Percentiles rank a stretch among this genome's conserved stretches.
Evolutionary conservation across 92 coral and sea anemone genomes (phyloP).

Genomic region (Umimayanthus chanpuru): DNA sequence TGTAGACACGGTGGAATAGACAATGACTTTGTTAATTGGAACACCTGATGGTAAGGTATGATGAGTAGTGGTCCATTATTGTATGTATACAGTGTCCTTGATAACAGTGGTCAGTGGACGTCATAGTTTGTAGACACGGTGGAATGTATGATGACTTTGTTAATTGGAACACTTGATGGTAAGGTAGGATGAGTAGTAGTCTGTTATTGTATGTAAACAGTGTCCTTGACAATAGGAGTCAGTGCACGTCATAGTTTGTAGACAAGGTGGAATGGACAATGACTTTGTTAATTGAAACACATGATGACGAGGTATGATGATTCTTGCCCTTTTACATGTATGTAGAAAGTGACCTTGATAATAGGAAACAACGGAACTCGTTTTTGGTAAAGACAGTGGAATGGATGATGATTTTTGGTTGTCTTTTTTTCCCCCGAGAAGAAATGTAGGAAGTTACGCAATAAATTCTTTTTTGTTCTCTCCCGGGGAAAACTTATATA

Average conservation of each 20-base stretch:
- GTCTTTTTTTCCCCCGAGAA: no score
- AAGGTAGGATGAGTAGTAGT: slow-evolving; percentile 47
- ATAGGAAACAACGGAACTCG: slow-evolving; percentile 56
- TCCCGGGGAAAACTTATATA: no score
- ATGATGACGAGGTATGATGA: no score
- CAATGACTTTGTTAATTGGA: no score
- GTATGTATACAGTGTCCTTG: not conserved
- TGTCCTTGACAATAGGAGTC: not conserved
- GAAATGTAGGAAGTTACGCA: not conserved
- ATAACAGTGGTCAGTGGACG: slow-evolving; percentile 54
- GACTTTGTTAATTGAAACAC: no score
- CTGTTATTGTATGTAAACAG: not conserved
- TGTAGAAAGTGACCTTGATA: slow-evolving; percentile 67
- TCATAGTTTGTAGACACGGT: slow-evolving; percentile 80
- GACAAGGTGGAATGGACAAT: no score
- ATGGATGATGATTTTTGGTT: slow-evolving; percentile 18
- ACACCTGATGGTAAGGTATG: not conserved
- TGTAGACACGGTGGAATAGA: slow-evolving; percentile 6
- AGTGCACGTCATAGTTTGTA: slow-evolving; percentile 79
- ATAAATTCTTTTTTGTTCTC: not conserved
- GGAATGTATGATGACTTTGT: slow-evolving; percentile 75
- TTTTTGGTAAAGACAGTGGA: slow-evolving; percentile 40
- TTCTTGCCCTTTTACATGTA: no score
- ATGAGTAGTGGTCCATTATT: not conserved
- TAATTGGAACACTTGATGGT: slow-evolving; percentile 70